phyloP scores from a whole-genome alignment of 1,140 invertebrate genomes.

The Orchesella cincta region DNA sequence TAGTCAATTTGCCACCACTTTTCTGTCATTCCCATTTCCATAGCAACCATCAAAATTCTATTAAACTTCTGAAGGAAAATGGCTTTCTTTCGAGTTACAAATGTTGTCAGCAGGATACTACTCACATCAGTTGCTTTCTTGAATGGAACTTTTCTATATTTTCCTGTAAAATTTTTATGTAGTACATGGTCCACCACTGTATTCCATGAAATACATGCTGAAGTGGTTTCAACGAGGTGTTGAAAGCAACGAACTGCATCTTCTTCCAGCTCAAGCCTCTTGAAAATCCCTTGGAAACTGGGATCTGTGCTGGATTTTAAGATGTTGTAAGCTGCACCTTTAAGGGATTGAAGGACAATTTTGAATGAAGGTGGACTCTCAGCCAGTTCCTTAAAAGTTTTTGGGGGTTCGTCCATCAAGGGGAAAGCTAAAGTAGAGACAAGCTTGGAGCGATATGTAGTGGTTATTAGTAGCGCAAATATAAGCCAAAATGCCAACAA shows the following conservation, averaged over 20 bases:
- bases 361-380: not conserved
- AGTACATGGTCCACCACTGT: not conserved
- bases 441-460: not conserved
- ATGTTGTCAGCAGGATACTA: not conserved
- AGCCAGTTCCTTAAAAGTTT: not conserved
- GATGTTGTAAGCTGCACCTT: not conserved
- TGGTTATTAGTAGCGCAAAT: not conserved
- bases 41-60: not conserved
- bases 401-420: not conserved
- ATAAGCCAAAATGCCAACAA: conserved; percentile 5
- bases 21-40: not conserved
- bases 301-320: not conserved
- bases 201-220: not conserved
- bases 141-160: not conserved
- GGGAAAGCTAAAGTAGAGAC: not conserved
- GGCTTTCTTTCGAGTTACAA: not conserved
- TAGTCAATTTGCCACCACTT: not conserved
- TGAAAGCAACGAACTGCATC: not conserved
- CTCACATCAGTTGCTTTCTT: not conserved
- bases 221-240: not conserved
- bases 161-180: not conserved
- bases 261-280: not conserved
- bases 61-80: not conserved
- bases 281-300: not conserved
- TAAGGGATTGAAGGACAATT: not conserved